Conservation (phyloP, 2,113 vertebrate genomes). For the Plecotus auritus region DNA sequence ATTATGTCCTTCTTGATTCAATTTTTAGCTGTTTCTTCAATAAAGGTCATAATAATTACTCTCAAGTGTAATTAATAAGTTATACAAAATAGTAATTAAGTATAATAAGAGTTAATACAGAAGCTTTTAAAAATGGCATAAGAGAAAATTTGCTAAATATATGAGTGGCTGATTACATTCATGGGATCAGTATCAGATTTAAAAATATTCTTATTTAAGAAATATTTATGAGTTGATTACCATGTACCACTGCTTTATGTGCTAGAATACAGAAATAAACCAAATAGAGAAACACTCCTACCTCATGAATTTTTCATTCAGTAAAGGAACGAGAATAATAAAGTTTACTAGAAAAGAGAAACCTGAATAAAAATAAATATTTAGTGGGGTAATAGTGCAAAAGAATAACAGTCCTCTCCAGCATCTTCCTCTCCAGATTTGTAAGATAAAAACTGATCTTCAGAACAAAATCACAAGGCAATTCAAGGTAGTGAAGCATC, state of each 20-base stretch:
- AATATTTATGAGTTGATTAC: not conserved
- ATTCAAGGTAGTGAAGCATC: not conserved
- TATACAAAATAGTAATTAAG: not conserved
- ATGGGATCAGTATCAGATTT: not conserved
- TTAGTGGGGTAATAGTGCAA: not conserved
- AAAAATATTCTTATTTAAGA: not conserved
- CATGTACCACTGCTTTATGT: not conserved
- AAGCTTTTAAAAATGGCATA: not conserved
- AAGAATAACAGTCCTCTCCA: not conserved
- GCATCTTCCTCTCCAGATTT: not conserved
- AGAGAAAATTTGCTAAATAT: not conserved
- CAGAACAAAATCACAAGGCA: not conserved
- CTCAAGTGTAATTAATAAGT: not conserved
- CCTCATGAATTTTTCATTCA: not conserved
- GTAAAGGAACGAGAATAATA: not conserved
- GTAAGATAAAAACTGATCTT: not conserved
- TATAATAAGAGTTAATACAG: not conserved
- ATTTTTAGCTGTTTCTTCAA: not conserved
- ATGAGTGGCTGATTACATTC: not conserved
- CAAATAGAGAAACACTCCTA: not conserved
- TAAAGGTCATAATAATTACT: not conserved
- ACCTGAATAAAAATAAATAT: not conserved
- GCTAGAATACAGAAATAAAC: not conserved
- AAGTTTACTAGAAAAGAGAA: not conserved
- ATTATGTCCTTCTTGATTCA: not conserved